A percentile compares a stretch with the other conserved stretches of the same genome.
These are phyloP conservation scores for Fukomys damarensis DNA, from an alignment of 2,113 vertebrate genomes.

Conservation along the genomic window DNA sequence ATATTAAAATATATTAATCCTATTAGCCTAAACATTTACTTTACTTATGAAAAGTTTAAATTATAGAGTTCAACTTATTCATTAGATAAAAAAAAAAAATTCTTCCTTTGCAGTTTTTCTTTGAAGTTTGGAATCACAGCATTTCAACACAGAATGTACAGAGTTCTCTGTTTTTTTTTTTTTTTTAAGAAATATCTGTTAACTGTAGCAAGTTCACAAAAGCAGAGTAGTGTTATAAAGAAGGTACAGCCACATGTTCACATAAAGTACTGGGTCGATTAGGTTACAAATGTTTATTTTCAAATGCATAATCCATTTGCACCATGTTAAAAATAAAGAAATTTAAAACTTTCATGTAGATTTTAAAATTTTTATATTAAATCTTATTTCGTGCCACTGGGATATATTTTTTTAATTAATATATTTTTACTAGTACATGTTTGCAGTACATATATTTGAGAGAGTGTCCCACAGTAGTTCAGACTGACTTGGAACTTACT, in stretches of 20 bases:
- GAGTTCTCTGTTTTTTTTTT: neutral
- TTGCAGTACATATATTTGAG: too few relatives aligned
- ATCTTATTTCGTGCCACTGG: neutral
- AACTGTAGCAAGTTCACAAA: neutral
- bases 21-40: neutral
- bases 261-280: neutral
- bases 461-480: too few relatives aligned
- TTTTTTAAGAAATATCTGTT: neutral
- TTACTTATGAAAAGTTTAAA: neutral
- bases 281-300: neutral
- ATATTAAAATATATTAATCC: too few relatives aligned
- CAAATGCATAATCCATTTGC: neutral
- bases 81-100: neutral
- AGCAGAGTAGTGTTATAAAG: neutral
- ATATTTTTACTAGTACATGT: too few relatives aligned
- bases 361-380: neutral
- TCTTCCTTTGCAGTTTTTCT: neutral
- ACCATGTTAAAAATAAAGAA: constrained; percentile 11
- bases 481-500: too few relatives aligned
- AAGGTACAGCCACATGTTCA: neutral
- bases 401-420: too few relatives aligned
- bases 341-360: neutral
- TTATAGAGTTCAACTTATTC: neutral
- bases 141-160: neutral
- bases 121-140: neutral